These are phyloP conservation scores for Pholis gunnellus DNA, from an alignment of 2,113 vertebrate genomes.

Conservation along the genomic window DNA sequence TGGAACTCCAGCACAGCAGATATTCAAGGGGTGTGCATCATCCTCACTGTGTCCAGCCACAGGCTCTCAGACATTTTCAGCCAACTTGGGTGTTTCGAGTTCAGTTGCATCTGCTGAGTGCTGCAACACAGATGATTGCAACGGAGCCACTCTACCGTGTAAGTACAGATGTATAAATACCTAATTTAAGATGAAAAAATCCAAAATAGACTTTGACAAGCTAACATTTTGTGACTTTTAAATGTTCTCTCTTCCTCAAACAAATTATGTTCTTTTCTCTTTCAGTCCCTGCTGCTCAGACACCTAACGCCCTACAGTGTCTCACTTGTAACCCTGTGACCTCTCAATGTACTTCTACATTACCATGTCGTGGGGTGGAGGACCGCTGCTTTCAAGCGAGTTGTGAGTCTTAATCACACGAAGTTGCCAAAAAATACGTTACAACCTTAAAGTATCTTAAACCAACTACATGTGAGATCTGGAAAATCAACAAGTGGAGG, in stretches of 20 bases:
- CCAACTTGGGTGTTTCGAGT: background rate
- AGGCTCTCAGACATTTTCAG: background rate
- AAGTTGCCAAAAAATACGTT: background rate
- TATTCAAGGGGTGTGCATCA: background rate
- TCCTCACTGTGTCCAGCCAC: background rate
- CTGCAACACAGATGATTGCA: constrained; percentile 18
- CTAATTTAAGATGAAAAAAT: background rate
- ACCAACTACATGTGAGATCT: background rate
- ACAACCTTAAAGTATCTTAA: background rate
- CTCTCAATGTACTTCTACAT: fast-evolving
- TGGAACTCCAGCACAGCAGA: fast-evolving
- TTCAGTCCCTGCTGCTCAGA: background rate
- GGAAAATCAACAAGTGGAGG: background rate
- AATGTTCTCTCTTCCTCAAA: background rate
- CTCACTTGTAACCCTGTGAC: too few relatives aligned
- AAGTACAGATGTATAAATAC: background rate
- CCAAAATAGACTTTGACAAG: background rate
- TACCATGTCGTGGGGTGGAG: background rate
- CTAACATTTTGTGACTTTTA: background rate
- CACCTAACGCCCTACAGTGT: background rate
- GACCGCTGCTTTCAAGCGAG: background rate
- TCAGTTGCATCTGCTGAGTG: background rate
- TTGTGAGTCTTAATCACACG: constrained; percentile 1
- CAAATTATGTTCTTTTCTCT: background rate
- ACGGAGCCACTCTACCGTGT: background rate